A percentile compares a stretch with the other conserved stretches of the same genome.
Evolutionary conservation across 92 coral and sea anemone species (phyloP).

Genomic region (Montipora capitata): DNA sequence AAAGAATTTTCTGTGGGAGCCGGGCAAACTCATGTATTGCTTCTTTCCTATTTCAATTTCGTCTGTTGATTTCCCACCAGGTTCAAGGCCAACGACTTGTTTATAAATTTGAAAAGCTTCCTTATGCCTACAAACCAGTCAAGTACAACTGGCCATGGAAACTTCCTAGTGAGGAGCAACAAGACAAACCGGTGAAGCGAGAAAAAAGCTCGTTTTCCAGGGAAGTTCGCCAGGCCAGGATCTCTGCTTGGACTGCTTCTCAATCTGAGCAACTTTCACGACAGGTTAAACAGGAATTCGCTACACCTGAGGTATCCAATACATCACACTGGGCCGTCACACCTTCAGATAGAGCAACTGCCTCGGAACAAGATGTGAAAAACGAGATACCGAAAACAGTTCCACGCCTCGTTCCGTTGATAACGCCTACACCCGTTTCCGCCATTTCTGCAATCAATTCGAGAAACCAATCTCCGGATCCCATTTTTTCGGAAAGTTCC

Average conservation of each 20-base stretch:
- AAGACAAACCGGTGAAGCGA: not conserved
- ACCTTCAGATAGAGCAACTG: not conserved
- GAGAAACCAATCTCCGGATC: not conserved
- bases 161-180: slow-evolving; percentile 16
- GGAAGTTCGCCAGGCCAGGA: not conserved
- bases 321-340: not conserved
- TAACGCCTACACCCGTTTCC: not conserved
- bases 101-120: slow-evolving; percentile 84
- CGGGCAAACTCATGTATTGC: not conserved
- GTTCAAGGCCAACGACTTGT: slow-evolving; percentile 89
- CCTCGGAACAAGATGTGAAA: slow-evolving; percentile 9
- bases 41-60: not conserved
- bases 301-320: not conserved
- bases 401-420: not conserved
- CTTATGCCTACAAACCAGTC: slow-evolving; percentile 82
- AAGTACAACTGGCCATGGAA: slow-evolving; percentile 54
- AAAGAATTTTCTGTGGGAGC: no score
- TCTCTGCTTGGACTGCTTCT: not conserved
- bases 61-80: slow-evolving; percentile 28
- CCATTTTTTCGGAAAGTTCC: not conserved
- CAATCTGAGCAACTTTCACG: not conserved
- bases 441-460: not conserved
- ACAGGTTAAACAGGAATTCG: not conserved
- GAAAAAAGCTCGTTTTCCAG: not conserved
- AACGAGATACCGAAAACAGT: not conserved